Base-by-base conservation (phyloP, 2,113 vertebrate genomes). In the Hyla sarda region DNA sequence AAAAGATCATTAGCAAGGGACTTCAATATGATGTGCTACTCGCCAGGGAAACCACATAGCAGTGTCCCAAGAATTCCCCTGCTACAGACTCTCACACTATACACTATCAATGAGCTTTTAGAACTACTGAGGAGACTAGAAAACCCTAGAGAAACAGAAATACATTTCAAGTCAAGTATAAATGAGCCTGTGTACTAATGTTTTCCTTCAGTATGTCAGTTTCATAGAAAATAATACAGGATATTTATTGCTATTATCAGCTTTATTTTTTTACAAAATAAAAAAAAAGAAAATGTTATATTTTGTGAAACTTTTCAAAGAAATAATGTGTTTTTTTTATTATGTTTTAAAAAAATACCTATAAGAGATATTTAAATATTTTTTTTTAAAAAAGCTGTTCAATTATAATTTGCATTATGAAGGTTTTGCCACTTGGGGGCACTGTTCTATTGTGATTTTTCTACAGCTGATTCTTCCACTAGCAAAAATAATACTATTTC, bases 401-500 rank as follows among this genome's bases (percentile, higher is more conserved):
- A 47, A 25, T 48, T 48, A 48, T 47, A 14, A 54, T 30, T 52
- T 32, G 28, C 50, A 52, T 54, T 52, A 21, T 25, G 45, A 50
- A 17, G 11, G 16, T 32, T 77, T 41, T 52, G 48, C 74, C 74
- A 77, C 74, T 54, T 19, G 74, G 47, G 74, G 47, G 74, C 74
- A 54, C 74, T 77, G 48, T 77, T 77, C 74, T 77, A 32, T 77
- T 52, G 25, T 77, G 7, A 16, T 77, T 54, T 19, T 32, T 9
- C 25, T 72, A 34, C 32, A 41, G 48, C 28, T 16, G 47, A 76
- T 50, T 50, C 2, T 28, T 19, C 7, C 14, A 11, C 16, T 5
- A 77, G 28, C 28, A 50, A 7, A 77, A 77, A 77, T 52, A 30
- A 54, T 52, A 48, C n/a, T 17, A 17, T 76, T 52, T 30, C 5